A percentile compares a stretch with the other conserved stretches of the same genome.
Evolutionary conservation across 2,113 vertebrate species (phyloP).

Genomic region (Apteryx mantelli): DNA sequence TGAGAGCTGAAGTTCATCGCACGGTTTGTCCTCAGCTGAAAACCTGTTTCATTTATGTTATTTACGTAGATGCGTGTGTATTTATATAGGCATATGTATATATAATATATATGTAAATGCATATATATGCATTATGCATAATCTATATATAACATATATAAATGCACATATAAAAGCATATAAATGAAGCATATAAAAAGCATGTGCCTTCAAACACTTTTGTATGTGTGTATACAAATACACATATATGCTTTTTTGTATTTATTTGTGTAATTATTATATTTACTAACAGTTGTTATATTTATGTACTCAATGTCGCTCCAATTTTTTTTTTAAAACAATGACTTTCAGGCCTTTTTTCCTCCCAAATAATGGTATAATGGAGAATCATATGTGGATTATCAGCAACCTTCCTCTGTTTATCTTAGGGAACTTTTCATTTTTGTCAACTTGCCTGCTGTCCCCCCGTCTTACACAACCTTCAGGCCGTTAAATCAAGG

Average conservation of each 20-base stretch:
- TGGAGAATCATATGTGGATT: not conserved
- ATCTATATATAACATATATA: too few species aligned
- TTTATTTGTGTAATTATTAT: not conserved
- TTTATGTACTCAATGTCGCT: not conserved
- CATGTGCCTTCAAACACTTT: too few species aligned
- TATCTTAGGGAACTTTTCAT: not conserved
- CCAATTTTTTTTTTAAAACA: not conserved
- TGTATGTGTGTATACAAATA: not conserved
- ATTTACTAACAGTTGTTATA: not conserved
- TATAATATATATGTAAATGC: not conserved
- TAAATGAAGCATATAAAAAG: too few species aligned
- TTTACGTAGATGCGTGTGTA: not conserved
- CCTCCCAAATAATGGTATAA: not conserved
- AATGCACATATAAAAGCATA: too few species aligned
- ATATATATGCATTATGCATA: not conserved
- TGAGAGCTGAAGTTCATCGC: not conserved
- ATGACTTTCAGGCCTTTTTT: not conserved
- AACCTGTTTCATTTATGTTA: not conserved
- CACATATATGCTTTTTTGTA: not conserved
- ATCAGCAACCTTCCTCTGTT: not conserved
- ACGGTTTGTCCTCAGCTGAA: not conserved
- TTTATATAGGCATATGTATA: not conserved
- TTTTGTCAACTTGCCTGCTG: not conserved
- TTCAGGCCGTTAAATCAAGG: not conserved
- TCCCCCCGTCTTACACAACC: not conserved